These are phyloP conservation scores for Canis aureus DNA, from an alignment of 2,113 vertebrate species.

Conservation along the genomic window DNA sequence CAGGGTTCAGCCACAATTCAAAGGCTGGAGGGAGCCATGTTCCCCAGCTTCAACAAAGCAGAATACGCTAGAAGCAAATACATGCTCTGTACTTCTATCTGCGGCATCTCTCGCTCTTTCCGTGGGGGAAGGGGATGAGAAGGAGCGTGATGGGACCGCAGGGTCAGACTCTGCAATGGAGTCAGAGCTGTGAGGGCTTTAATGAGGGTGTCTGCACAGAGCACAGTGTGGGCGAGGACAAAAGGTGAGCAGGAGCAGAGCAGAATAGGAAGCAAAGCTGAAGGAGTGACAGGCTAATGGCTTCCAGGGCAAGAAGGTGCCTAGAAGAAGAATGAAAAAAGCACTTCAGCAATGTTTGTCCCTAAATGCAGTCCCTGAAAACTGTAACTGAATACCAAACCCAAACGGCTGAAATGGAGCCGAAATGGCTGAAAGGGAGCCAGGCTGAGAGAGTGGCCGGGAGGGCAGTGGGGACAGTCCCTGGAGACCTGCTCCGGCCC, in stretches of 20 bases:
- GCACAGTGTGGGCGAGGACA: slow-evolving; percentile 22
- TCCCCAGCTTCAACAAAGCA: slow-evolving; percentile 8
- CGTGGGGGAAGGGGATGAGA: background rate
- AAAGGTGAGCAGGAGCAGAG: slow-evolving; percentile 62
- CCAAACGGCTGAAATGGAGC: background rate
- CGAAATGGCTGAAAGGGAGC: background rate
- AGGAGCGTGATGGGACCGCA: background rate
- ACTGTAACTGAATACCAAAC: slow-evolving; percentile 47
- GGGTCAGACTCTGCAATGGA: background rate
- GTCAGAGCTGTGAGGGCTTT: background rate
- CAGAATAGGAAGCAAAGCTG: slow-evolving; percentile 64
- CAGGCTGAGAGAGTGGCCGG: background rate
- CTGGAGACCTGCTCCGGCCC: slow-evolving; percentile 70
- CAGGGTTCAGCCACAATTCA: slow-evolving; percentile 8
- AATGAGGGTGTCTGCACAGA: slow-evolving; percentile 52
- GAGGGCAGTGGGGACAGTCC: slow-evolving; percentile 53
- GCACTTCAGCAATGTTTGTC: background rate
- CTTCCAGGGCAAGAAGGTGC: slow-evolving; percentile 57
- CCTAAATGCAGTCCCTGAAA: slow-evolving; percentile 55
- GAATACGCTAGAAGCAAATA: background rate
- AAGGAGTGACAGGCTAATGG: slow-evolving; percentile 34
- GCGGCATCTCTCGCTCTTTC: slow-evolving; percentile 14
- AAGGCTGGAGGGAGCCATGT: slow-evolving; percentile 1
- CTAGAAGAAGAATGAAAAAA: slow-evolving; percentile 63
- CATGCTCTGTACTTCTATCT: background rate